Conservation (phyloP, 2,113 vertebrate genomes). For the Romanogobio albipinnatus region DNA sequence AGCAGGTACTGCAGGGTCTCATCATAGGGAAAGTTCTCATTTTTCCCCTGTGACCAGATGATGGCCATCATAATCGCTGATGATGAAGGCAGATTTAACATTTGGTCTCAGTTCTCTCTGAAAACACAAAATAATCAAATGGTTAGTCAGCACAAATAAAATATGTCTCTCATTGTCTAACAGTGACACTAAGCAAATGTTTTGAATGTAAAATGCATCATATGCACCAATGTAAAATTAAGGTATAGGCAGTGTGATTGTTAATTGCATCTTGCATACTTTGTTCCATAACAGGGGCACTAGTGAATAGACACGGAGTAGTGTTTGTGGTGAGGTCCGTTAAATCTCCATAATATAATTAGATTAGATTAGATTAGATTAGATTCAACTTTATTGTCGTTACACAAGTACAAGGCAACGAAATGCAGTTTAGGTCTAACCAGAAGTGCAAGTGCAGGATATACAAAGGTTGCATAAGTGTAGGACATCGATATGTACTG, state of each 20-base stretch:
- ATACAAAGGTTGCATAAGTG: too few species aligned
- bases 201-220: not conserved
- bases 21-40: constrained; percentile 7
- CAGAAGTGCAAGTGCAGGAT: too few species aligned
- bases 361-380: too few species aligned
- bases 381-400: too few species aligned
- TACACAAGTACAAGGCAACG: too few species aligned
- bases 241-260: not conserved
- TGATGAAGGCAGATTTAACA: not conserved
- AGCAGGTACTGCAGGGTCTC: constrained; percentile 59
- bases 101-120: not conserved
- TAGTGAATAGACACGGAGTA: not conserved
- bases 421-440: too few species aligned
- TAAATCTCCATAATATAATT: not conserved
- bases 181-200: not conserved
- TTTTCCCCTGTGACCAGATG: constrained; percentile 41
- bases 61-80: constrained; percentile 62
- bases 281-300: not conserved
- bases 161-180: not conserved
- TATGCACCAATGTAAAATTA: not conserved
- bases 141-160: not conserved
- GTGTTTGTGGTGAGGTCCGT: not conserved
- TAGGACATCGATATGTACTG: too few species aligned
- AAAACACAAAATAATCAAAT: not conserved
- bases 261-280: not conserved